Evolutionary conservation across 2,113 vertebrate species (phyloP).

Genomic region (Pontoporia blainvillei): DNA sequence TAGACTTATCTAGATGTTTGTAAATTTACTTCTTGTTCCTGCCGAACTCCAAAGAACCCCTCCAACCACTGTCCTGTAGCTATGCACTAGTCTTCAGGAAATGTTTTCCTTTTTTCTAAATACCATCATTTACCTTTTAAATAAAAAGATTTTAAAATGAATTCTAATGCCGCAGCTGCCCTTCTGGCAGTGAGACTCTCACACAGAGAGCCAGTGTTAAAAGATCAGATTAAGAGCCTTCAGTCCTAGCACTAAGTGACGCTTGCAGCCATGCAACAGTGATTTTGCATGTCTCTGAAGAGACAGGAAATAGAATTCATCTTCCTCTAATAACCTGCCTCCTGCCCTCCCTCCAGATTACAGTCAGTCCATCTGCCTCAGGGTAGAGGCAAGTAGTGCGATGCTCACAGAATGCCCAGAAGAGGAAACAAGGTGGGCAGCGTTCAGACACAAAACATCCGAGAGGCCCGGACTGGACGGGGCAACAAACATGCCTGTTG

Average conservation of each 20-base stretch:
- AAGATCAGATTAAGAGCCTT: slow-evolving; percentile 70
- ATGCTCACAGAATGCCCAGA: slow-evolving; percentile 39
- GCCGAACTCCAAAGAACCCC: not conserved
- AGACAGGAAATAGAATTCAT: slow-evolving; percentile 74
- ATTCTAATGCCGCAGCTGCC: slow-evolving; percentile 52
- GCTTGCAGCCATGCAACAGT: slow-evolving; percentile 61
- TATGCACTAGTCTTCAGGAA: not conserved
- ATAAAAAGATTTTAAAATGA: slow-evolving; percentile 67
- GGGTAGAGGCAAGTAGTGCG: not conserved
- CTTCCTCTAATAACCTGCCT: slow-evolving; percentile 70
- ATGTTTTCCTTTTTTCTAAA: not conserved
- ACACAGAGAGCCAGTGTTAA: slow-evolving; percentile 57
- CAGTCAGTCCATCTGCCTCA: slow-evolving; percentile 60
- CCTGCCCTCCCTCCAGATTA: slow-evolving; percentile 53
- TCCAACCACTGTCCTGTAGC: not conserved
- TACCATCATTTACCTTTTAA: slow-evolving; percentile 55
- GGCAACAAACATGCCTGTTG: not conserved
- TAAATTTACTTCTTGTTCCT: not conserved
- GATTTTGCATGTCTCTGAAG: slow-evolving; percentile 69
- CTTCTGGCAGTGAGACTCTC: slow-evolving; percentile 40
- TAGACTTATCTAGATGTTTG: not conserved
- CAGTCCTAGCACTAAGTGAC: slow-evolving; percentile 59
- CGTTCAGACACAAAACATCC: slow-evolving; percentile 34
- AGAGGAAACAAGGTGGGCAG: slow-evolving; percentile 41
- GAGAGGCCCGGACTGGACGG: not conserved